A percentile compares a stretch with the other conserved stretches of the same genome.
phyloP scores from a whole-genome alignment of 2,113 vertebrate species.

The Rynchops niger region DNA sequence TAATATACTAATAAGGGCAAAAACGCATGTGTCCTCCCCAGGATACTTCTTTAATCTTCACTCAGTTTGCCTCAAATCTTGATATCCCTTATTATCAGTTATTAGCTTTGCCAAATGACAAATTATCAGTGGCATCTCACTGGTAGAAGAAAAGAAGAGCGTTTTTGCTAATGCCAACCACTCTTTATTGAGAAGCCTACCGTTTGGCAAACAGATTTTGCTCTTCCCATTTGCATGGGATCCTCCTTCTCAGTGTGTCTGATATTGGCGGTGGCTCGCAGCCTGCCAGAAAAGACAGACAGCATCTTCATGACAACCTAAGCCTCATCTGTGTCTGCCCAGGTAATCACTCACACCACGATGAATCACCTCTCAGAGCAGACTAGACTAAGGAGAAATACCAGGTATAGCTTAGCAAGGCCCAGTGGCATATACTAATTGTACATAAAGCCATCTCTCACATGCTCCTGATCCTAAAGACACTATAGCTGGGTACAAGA shows the following conservation, averaged over 20 bases:
- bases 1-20: background rate
- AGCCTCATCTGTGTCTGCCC: background rate
- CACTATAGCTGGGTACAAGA: background rate
- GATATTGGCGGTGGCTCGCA: background rate
- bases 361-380: background rate
- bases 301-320: background rate
- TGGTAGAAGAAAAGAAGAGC: background rate
- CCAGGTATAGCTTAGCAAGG: background rate
- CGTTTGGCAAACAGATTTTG: background rate
- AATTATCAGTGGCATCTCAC: background rate
- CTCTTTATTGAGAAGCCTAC: background rate
- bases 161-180: background rate
- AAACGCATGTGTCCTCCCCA: background rate
- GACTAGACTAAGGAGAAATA: background rate
- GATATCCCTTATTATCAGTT: background rate
- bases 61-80: background rate
- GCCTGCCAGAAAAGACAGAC: background rate
- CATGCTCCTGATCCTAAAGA: background rate
- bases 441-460: background rate
- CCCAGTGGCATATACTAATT: background rate
- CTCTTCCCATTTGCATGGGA: background rate
- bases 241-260: background rate
- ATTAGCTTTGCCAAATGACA: background rate
- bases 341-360: background rate
- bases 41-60: background rate